These are phyloP conservation scores for Caenorhabditis drosophilae DNA, from an alignment of 2,888 invertebrate species.

Conservation along the genomic window DNA sequence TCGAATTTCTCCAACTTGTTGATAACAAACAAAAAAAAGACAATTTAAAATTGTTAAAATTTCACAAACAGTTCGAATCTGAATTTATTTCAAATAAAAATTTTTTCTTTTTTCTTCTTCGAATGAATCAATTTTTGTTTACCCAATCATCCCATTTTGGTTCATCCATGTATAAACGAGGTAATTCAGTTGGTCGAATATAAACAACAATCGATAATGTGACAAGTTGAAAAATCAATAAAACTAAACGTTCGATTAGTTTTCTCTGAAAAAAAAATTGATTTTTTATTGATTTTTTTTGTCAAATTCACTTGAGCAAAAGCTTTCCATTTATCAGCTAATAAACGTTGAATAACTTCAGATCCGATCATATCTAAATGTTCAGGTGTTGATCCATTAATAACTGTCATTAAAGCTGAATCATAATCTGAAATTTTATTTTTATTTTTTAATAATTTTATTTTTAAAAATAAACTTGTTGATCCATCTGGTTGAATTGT, in stretches of 20 bases:
- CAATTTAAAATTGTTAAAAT: conserved; percentile 85
- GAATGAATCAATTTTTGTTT: too few relatives aligned
- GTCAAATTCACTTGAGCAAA: too few relatives aligned
- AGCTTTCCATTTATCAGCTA: conserved; percentile 99
- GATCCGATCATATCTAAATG: conserved; percentile 98
- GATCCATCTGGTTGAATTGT: conserved; percentile 91
- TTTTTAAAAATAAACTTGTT: conserved; percentile 78
- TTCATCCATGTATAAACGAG: conserved; percentile 71
- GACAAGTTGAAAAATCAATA: conserved; percentile 85
- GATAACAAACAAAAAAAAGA: conserved; percentile 84
- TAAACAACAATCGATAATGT: conserved; percentile 89
- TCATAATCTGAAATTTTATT: conserved; percentile 83
- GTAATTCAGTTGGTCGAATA: conserved; percentile 79
- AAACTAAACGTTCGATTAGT: conserved; percentile 86
- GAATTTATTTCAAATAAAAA: conserved; percentile 15
- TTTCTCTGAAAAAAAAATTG: too few relatives aligned
- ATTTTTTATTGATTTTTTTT: too few relatives aligned
- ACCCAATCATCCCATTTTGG: conserved; percentile 67
- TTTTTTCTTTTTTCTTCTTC: too few relatives aligned
- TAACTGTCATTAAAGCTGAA: conserved; percentile 93
- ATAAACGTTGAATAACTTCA: conserved; percentile 91
- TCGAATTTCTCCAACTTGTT: conserved; percentile 91
- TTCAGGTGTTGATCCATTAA: conserved; percentile 94
- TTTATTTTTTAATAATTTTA: not conserved
- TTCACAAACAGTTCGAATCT: conserved; percentile 80